phyloP scores from a whole-genome alignment of 2,888 invertebrate genomes.

The Drosophila cracens region DNA sequence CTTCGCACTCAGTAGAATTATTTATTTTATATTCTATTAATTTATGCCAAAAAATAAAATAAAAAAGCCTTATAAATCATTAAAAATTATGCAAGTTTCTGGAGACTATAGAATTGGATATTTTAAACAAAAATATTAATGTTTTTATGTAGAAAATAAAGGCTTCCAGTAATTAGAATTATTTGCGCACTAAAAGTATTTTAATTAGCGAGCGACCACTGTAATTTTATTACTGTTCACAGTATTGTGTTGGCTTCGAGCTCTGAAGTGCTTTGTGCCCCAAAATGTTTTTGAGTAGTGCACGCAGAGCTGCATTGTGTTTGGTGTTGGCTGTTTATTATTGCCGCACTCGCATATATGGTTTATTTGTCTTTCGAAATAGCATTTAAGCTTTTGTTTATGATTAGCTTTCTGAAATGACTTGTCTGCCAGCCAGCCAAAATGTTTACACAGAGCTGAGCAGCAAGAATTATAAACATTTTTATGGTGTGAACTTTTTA shows the following conservation, averaged over 20 bases:
- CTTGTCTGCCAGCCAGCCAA: slow-evolving; percentile 24
- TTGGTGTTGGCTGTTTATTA: slow-evolving; percentile 45
- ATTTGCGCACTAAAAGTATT: neutral
- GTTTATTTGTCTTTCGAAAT: slow-evolving; percentile 66
- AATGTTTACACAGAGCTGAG: slow-evolving; percentile 42
- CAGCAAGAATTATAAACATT: slow-evolving; percentile 25
- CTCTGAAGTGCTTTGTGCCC: slow-evolving; percentile 1
- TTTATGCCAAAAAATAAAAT: too few species aligned
- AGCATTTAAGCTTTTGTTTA: slow-evolving; percentile 58
- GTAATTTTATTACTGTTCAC: slow-evolving; percentile 4
- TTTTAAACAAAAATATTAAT: neutral
- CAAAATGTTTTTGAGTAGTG: slow-evolving; percentile 6
- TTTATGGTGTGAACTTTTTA: slow-evolving; percentile 43
- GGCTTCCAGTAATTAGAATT: neutral
- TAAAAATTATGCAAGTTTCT: neutral
- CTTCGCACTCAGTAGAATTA: neutral
- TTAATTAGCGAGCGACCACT: neutral
- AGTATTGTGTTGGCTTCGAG: neutral
- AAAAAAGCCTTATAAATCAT: too few species aligned
- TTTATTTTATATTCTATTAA: neutral
- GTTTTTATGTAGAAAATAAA: neutral
- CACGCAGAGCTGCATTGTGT: slow-evolving; percentile 30
- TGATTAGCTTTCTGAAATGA: slow-evolving; percentile 36
- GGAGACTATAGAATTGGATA: neutral
- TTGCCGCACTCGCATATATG: slow-evolving; percentile 23